These are phyloP conservation scores for Oncorhynchus mykiss DNA, from an alignment of 2,113 vertebrate genomes.

Conservation along the genomic window DNA sequence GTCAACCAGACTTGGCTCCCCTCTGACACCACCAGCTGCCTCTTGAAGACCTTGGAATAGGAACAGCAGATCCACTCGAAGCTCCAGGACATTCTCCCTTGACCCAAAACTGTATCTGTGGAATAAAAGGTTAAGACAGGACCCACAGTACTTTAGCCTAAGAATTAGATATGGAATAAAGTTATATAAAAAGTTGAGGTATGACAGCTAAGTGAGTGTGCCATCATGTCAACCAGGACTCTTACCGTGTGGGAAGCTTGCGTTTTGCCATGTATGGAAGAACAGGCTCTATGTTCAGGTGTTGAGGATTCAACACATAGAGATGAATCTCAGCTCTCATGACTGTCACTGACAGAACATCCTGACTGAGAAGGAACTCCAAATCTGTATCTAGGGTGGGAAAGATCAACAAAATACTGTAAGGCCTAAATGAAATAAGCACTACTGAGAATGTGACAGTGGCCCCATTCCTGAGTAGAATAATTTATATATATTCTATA, in stretches of 20 bases:
- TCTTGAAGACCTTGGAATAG: constrained; percentile 69
- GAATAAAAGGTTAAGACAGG: background rate
- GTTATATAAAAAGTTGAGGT: background rate
- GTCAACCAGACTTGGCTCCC: constrained; percentile 45
- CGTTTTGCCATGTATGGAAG: constrained; percentile 65
- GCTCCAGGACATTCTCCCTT: constrained; percentile 52
- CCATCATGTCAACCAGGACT: background rate
- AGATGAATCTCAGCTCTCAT: constrained; percentile 75
- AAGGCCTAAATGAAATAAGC: background rate
- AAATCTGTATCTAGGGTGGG: constrained; percentile 57
- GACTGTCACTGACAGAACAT: constrained; percentile 58
- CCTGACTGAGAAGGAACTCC: constrained; percentile 69
- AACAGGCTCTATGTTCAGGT: constrained; percentile 64
- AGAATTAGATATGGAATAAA: background rate
- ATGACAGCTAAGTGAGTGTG: background rate
- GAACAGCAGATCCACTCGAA: constrained; percentile 72
- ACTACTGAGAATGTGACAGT: background rate
- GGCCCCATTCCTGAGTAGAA: background rate
- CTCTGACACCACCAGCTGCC: constrained; percentile 22
- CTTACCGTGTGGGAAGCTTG: constrained; percentile 67
- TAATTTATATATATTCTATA: background rate
- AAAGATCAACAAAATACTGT: background rate
- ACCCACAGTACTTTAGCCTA: background rate
- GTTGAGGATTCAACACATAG: constrained; percentile 67
- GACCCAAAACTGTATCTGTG: constrained; percentile 63